These are phyloP conservation scores for Oscheius onirici DNA, from an alignment of 2,888 invertebrate species.

Conservation along the genomic window DNA sequence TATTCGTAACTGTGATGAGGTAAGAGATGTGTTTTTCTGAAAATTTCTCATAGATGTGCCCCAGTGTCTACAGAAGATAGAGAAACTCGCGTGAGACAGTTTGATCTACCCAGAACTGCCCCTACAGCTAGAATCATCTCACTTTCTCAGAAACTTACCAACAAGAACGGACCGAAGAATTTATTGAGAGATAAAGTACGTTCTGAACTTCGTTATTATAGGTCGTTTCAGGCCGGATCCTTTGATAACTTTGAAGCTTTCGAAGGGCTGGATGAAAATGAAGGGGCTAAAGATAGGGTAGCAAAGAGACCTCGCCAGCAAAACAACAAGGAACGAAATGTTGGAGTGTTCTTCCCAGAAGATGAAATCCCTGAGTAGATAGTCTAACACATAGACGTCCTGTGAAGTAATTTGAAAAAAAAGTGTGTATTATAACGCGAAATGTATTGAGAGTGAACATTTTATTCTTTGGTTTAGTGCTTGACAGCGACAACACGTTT, in stretches of 20 bases:
- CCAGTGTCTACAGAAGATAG: neutral
- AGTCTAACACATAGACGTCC: neutral
- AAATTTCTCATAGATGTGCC: neutral
- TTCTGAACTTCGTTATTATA: too few species aligned
- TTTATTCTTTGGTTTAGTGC: neutral
- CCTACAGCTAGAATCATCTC: slow-evolving; percentile 16
- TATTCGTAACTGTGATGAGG: neutral
- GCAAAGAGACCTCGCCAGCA: neutral
- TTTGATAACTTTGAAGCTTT: slow-evolving; percentile 30
- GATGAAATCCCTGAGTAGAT: slow-evolving; percentile 18
- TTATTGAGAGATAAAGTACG: slow-evolving; percentile 9
- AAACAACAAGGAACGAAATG: neutral
- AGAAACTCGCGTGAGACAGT: neutral
- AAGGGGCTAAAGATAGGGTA: neutral
- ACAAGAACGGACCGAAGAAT: slow-evolving; percentile 3
- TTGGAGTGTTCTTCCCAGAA: slow-evolving; percentile 24
- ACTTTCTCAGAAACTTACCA: slow-evolving; percentile 5
- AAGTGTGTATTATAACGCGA: too few species aligned
- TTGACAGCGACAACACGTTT: neutral
- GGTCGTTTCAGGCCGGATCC: slow-evolving; percentile 10
- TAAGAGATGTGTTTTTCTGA: neutral
- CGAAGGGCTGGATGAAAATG: neutral
- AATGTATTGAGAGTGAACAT: neutral
- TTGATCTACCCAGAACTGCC: slow-evolving; percentile 7
- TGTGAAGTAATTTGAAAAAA: neutral